Evolutionary conservation across 2,113 vertebrate species (phyloP).

Genomic region (Mesitornis unicolor): DNA sequence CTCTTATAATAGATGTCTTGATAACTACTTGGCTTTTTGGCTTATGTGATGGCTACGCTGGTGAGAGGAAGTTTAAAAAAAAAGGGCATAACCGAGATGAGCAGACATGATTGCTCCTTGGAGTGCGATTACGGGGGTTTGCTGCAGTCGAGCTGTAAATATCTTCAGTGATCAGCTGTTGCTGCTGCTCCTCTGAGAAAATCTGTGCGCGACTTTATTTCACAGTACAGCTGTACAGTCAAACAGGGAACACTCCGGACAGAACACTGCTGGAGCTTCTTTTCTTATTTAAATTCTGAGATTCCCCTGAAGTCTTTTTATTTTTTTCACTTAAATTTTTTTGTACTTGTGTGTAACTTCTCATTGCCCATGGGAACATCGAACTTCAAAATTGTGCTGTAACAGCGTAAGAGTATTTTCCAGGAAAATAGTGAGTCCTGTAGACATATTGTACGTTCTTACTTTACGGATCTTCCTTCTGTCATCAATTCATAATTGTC

Average conservation of each 20-base stretch:
- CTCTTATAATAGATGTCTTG: background rate
- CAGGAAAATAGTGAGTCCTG: background rate
- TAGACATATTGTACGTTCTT: background rate
- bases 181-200: background rate
- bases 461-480: background rate
- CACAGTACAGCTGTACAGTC: background rate
- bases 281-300: background rate
- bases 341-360: background rate
- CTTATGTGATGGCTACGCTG: background rate
- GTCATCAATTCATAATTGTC: background rate
- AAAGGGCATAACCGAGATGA: background rate
- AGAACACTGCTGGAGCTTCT: background rate
- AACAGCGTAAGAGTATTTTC: background rate
- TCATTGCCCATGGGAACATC: background rate
- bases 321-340: background rate
- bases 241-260: fast-evolving
- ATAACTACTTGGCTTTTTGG: background rate
- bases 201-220: background rate
- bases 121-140: background rate
- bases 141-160: background rate
- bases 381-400: background rate
- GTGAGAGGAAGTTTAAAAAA: background rate
- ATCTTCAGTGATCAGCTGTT: background rate
- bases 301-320: background rate
- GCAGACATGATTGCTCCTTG: background rate